Conservation (phyloP, 2,888 invertebrate species). For the Agrochola litura region DNA sequence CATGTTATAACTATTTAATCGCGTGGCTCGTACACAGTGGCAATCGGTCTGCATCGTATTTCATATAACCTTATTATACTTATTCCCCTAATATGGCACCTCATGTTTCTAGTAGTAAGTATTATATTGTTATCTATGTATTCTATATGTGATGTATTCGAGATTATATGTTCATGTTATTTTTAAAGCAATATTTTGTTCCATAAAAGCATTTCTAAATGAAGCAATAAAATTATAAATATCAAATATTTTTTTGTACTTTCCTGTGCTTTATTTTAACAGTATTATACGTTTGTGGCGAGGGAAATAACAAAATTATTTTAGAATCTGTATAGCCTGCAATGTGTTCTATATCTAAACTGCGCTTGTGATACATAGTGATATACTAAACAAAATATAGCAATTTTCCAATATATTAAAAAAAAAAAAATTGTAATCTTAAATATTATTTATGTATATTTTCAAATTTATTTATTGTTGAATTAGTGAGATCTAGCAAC, state of each 20-base stretch:
- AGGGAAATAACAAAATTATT: conserved; percentile 62
- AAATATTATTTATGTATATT: conserved; percentile 52
- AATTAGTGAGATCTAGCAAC: conserved; percentile 56
- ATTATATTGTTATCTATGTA: conserved; percentile 76
- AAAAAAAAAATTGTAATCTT: conserved; percentile 49
- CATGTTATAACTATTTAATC: conserved; percentile 69
- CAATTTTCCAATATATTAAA: conserved; percentile 60
- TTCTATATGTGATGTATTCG: conserved; percentile 79
- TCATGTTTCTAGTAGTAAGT: conserved; percentile 83
- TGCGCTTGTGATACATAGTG: conserved; percentile 68
- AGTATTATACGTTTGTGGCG: conserved; percentile 67
- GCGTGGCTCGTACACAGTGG: conserved; percentile 63
- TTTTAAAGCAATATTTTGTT: conserved; percentile 82
- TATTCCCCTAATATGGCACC: conserved; percentile 77
- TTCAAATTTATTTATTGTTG: conserved; percentile 48
- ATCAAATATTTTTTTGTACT: conserved; percentile 68
- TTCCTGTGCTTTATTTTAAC: conserved; percentile 66
- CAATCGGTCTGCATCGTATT: conserved; percentile 67
- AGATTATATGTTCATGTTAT: conserved; percentile 81
- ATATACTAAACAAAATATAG: conserved; percentile 59
- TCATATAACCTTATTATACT: conserved; percentile 67
- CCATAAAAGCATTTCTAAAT: conserved; percentile 78
- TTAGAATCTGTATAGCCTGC: conserved; percentile 51
- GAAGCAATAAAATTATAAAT: conserved; percentile 81
- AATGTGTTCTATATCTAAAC: conserved; percentile 58